Base-by-base conservation (phyloP, 2,797 vertebrate genomes). In the Pelochelys cantorii region DNA sequence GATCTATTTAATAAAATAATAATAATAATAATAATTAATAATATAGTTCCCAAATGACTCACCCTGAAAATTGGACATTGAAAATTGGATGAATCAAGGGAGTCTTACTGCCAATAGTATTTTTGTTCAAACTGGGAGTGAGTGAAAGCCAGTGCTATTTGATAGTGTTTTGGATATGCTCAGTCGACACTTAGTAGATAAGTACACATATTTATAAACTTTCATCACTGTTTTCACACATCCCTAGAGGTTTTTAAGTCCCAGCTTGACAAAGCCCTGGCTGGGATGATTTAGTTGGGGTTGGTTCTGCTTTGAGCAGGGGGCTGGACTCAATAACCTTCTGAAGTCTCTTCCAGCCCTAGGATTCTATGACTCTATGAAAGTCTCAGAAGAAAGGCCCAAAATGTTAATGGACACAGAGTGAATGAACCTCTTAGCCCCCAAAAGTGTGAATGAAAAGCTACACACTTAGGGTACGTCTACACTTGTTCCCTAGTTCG, bases 21-120 rank as follows among this genome's bases (percentile, higher is more conserved):
- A 81, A 84, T 88, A 3, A 88, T 42, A 42, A 42, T 42, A 37
- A 37, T 37, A 37, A 37, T 37, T 37, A 42, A 42, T 42, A 42
- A 42, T 42, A 42, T 42, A 42, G 42, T 93, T 88, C 62, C 93
- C 91, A 83, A 52, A n/a, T 91, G 89, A 91, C 71, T 95, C 81
- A 90, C 25, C n/a, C 37, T 22, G 78, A 48, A 53, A 52, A 23
- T 57, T 84, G 74, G 25, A 84, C 84, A 57, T 18, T 4, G 78
- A 84, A 86, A 81, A 3, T 78, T 55, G 83, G 89, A 65, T 86
- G 87, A 85, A 1, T 2, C 14, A 29, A 29, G 52, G 83, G 53
- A 57, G 11, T 7, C 3, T 37, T 34, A 62, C 57, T 80, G 74
- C 37, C 27, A 60, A 4, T 4, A 25, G 15, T 15, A 17, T 23